These are phyloP conservation scores for Pleuronectes platessa DNA, from an alignment of 2,113 vertebrate species.

Conservation along the genomic window DNA sequence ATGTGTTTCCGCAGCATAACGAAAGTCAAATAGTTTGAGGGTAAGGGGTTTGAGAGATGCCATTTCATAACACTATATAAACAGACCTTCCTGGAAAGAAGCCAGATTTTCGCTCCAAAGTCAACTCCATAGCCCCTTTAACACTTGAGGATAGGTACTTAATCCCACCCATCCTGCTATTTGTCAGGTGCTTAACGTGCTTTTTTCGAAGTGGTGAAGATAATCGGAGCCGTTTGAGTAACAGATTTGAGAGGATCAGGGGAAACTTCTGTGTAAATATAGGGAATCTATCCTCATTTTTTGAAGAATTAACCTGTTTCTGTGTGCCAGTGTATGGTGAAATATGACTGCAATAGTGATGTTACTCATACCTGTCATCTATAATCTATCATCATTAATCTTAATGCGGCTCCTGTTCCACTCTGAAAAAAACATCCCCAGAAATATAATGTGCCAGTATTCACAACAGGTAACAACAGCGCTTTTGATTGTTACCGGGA, in stretches of 20 bases:
- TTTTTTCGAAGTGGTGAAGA: constrained; percentile 5
- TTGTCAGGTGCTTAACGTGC: constrained; percentile 22
- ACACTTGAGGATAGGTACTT: constrained; percentile 2
- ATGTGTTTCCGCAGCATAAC: constrained; percentile 30
- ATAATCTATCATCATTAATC: constrained; percentile 14
- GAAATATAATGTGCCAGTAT: background rate
- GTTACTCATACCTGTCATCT: background rate
- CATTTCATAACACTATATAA: constrained; percentile 5
- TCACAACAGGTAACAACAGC: constrained; percentile 2
- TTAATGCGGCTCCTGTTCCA: background rate
- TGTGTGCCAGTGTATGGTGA: background rate
- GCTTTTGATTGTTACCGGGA: constrained; percentile 19
- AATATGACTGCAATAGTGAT: background rate
- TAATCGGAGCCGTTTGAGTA: constrained; percentile 14
- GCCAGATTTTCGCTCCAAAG: background rate
- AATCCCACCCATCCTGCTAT: constrained; percentile 11
- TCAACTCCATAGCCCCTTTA: background rate
- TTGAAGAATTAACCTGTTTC: background rate
- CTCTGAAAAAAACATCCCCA: background rate
- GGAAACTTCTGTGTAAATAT: constrained; percentile 5
- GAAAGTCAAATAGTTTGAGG: constrained; percentile 41
- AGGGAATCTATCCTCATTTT: constrained; percentile 14
- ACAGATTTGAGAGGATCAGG: constrained; percentile 21
- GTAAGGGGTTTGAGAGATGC: constrained; percentile 4
- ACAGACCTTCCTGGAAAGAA: constrained; percentile 11